Percentiles rank a stretch among this genome's conserved stretches.
These are phyloP conservation scores for Ardeotis arabs DNA, from an alignment of 2,113 vertebrate genomes.

Conservation along the genomic window DNA sequence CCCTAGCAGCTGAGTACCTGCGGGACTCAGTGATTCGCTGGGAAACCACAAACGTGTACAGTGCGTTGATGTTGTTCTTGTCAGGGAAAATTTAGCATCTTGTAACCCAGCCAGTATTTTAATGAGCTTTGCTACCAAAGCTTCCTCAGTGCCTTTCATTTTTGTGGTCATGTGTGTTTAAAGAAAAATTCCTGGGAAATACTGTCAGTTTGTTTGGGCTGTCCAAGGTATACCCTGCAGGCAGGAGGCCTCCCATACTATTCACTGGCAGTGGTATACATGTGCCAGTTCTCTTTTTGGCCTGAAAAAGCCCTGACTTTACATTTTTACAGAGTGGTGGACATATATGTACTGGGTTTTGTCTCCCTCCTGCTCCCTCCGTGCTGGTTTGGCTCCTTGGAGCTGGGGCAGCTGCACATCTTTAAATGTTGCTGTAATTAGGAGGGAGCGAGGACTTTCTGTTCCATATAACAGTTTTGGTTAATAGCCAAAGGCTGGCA, in stretches of 20 bases:
- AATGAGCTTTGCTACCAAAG: slow-evolving; percentile 9
- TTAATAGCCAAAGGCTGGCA: not conserved
- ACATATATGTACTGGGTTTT: not conserved
- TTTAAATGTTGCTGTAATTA: not conserved
- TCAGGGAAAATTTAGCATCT: slow-evolving; percentile 8
- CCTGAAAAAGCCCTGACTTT: not conserved
- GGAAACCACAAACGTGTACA: slow-evolving; percentile 2
- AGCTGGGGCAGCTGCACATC: not conserved
- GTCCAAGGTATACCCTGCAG: not conserved
- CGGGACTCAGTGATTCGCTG: not conserved
- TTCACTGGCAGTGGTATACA: not conserved
- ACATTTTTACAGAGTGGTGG: not conserved
- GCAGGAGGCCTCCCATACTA: not conserved
- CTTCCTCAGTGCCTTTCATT: not conserved
- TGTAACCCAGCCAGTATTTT: not conserved
- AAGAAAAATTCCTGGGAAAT: slow-evolving; percentile 21
- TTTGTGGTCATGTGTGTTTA: not conserved
- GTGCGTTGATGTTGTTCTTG: not conserved
- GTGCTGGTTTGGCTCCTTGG: not conserved
- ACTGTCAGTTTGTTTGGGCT: slow-evolving; percentile 13
- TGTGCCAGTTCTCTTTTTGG: not conserved
- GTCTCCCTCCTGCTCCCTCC: not conserved
- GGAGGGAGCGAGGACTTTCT: not conserved
- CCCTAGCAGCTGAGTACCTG: not conserved
- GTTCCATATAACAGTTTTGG: not conserved